Base-by-base conservation (phyloP, 2,888 invertebrate species). In the Mesoligia furuncula region DNA sequence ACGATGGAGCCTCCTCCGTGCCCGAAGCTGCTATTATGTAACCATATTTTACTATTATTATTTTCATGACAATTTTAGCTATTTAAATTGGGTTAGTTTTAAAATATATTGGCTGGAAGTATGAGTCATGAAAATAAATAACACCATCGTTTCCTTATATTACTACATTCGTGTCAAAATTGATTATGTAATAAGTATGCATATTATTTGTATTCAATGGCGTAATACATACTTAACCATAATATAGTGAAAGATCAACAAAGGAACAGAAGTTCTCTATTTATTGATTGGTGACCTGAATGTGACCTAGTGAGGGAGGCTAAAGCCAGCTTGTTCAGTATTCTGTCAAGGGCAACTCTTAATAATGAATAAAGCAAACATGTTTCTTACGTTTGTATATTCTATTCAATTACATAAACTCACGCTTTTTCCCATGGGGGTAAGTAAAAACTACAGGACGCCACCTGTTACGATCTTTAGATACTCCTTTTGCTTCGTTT, bases 1-100 rank as follows among this genome's bases (percentile, higher is more conserved):
- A 96, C 20, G 96, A 95, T 24, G 95, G 95, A n/a, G 96, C 94
- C 77, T 96, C 96, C 85, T 96, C 96, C n/a, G 93, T 92, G 9
- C 94, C 95, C 85, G 92, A 90, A 64, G 87, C 91, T 92, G 69
- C 9, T 80, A 70, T 64, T 48, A 65, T 20, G 15, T 80, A 79
- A 79, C 42, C 61, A 78, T 24, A 75, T 66, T 79, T 79, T 8
- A 79, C 27, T 2, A 81, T 0, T 17, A 65, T 24, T 81, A 75
- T 7, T 81, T 65, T 79, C 81, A 75, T 81, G 17, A 36, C n/a
- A 7, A 6, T 39, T 20, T 54, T 39, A 39, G 1, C 24, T 39
- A 39, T n/a, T 70, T 27, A 31, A 59, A 65, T 59, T n/a, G 1
- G 9, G 3, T 42, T 15, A n/a, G 15, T 74, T 42, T 48, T 24